A percentile compares a stretch with the other conserved stretches of the same genome.
phyloP scores from a whole-genome alignment of 2,113 vertebrate species.

The Paracanthobrama guichenoti region DNA sequence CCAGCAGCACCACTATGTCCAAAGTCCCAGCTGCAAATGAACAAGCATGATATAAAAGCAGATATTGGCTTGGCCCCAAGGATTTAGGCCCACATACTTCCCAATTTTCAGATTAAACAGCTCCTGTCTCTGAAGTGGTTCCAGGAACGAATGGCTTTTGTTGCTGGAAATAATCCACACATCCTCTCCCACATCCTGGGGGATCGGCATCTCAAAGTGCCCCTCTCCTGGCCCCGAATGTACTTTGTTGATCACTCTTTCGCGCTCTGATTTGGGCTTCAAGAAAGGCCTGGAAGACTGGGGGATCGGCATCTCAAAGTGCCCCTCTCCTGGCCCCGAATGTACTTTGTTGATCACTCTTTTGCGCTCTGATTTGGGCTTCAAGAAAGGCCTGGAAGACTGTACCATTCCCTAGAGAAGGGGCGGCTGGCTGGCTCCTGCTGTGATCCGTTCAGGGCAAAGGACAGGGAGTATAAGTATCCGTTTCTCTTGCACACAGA shows the following conservation, averaged over 20 bases:
- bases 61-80: slow-evolving; percentile 70
- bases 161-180: slow-evolving; percentile 82
- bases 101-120: slow-evolving; percentile 81
- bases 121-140: slow-evolving; percentile 79
- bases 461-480: slow-evolving; percentile 64
- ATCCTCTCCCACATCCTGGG: slow-evolving; percentile 83
- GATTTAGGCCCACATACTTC: slow-evolving; percentile 76
- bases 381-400: slow-evolving; percentile 57
- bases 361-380: slow-evolving; percentile 56
- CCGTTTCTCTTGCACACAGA: slow-evolving; percentile 45
- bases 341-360: slow-evolving; percentile 49
- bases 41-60: slow-evolving; percentile 70
- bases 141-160: slow-evolving; percentile 82
- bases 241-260: slow-evolving; percentile 51
- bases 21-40: slow-evolving; percentile 68
- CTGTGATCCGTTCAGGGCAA: slow-evolving; percentile 62
- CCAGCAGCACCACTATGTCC: slow-evolving; percentile 45
- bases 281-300: slow-evolving; percentile 57
- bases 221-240: slow-evolving; percentile 42
- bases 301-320: slow-evolving; percentile 64
- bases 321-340: slow-evolving; percentile 49
- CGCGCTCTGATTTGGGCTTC: slow-evolving; percentile 55
- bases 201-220: slow-evolving; percentile 67
- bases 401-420: slow-evolving; percentile 60
- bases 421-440: slow-evolving; percentile 55